Evolutionary conservation across 2,113 vertebrate species (phyloP), one percentile per base, ranked within the genome.

Genomic region (Pollachius pollachius): DNA sequence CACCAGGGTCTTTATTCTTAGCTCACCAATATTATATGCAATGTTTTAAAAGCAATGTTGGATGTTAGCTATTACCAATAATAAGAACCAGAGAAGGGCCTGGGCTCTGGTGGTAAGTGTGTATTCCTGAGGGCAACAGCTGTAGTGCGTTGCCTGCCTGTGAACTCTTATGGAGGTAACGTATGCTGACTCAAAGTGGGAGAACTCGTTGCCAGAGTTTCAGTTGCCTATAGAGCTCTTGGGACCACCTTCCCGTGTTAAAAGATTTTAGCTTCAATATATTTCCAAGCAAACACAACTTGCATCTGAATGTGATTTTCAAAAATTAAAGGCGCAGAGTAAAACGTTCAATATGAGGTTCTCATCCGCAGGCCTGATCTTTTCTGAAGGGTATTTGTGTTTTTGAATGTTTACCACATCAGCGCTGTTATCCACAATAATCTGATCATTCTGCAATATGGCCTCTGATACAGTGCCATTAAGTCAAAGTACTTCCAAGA

Each of bases 41-140:
- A 48, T 57, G 17, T 57, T 57, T 1, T 17, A n/a, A 30, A 30
- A 60, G 67, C 58, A 17, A 74, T 64, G 57, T 72, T 17, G 37
- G 67, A 15, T 74, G 74, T 69, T 64, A 62, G 57, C 56, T 52
- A 71, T 78, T 73, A 70, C 57, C 74, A 15, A 52, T 74, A 62
- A 72, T 64, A 57, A 74, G 21, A 71, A 71, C 70, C 64, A 52
- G 58, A 68, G 62, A 59, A 52, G 15, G 19, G 16, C 12, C 15
- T 41, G 15, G 17, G 16, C 17, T 17, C 11, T 15, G 59, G 37
- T 54, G 21, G 16, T 65, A 64, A 62, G 41, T 62, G 30, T 52
- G 64, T 58, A 52, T 69, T 56, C 62, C 64, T 30, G 34, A 37
- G 58, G 37, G 12, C 11, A 72, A 52, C 16, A 57, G 13, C 62